A percentile compares a stretch with the other conserved stretches of the same genome.
Conservation (phyloP, 2,888 invertebrate species). For the Tyria jacobaeae region DNA sequence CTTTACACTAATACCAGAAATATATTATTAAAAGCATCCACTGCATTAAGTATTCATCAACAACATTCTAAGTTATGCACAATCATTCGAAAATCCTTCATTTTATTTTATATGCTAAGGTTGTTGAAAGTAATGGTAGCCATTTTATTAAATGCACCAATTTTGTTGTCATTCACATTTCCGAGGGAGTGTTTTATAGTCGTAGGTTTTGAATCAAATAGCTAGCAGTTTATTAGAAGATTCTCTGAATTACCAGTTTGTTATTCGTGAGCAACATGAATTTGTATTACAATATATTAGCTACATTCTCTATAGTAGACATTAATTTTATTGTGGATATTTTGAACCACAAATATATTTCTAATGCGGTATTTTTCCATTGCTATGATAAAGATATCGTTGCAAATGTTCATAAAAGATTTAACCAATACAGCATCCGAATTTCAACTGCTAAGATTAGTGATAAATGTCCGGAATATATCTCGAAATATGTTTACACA, state of each 20-base stretch:
- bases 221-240: not conserved
- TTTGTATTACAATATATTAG: constrained; percentile 38
- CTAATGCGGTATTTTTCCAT: constrained; percentile 60
- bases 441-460: constrained; percentile 38
- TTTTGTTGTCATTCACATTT: constrained; percentile 59
- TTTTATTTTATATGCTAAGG: constrained; percentile 36
- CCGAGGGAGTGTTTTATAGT: constrained; percentile 11
- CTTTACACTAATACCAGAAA: not conserved
- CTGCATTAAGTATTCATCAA: not conserved
- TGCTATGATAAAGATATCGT: constrained; percentile 54
- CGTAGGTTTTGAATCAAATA: not conserved
- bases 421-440: constrained; percentile 54
- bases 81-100: not conserved
- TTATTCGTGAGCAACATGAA: constrained; percentile 28
- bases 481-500: constrained; percentile 35
- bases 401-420: constrained; percentile 55
- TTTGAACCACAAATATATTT: constrained; percentile 66
- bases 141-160: constrained; percentile 46
- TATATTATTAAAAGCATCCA: not conserved
- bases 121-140: constrained; percentile 63
- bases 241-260: not conserved
- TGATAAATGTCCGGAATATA: constrained; percentile 25
- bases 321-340: constrained; percentile 59
- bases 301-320: constrained; percentile 39
- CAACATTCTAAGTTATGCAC: not conserved